Evolutionary conservation across 2,113 vertebrate species (phyloP).

Genomic region (Porphyrio hochstetteri): DNA sequence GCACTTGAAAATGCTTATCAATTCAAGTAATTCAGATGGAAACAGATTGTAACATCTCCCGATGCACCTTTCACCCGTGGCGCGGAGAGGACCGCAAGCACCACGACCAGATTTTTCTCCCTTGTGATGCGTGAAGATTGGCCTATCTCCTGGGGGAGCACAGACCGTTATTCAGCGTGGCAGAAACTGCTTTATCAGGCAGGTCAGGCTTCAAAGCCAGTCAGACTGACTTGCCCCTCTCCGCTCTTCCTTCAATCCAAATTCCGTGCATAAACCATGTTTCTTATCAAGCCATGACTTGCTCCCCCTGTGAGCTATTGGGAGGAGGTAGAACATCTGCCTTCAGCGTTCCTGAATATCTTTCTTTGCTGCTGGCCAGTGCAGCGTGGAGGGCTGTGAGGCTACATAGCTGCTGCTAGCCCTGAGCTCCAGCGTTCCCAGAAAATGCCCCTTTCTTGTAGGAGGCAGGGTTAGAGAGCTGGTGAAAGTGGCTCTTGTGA

Average conservation of each 20-base stretch:
- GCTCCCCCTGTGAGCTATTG: not conserved
- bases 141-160: not conserved
- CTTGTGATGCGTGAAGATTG: not conserved
- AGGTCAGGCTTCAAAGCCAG: not conserved
- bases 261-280: not conserved
- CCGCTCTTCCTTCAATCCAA: not conserved
- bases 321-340: not conserved
- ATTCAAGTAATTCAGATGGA: not conserved
- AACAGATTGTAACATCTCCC: not conserved
- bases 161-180: rapidly evolving
- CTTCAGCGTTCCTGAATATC: not conserved
- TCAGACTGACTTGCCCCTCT: not conserved
- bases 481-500: not conserved
- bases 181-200: not conserved
- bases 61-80: not conserved
- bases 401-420: not conserved
- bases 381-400: not conserved
- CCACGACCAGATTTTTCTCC: not conserved
- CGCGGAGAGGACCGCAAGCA: not conserved
- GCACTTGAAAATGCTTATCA: not conserved
- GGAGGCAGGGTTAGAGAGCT: not conserved
- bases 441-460: rapidly evolving
- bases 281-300: not conserved
- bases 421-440: not conserved
- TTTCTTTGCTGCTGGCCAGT: not conserved